A percentile compares a stretch with the other conserved stretches of the same genome.
phyloP scores from a whole-genome alignment of 2,113 vertebrate genomes.

The Sprattus sprattus region DNA sequence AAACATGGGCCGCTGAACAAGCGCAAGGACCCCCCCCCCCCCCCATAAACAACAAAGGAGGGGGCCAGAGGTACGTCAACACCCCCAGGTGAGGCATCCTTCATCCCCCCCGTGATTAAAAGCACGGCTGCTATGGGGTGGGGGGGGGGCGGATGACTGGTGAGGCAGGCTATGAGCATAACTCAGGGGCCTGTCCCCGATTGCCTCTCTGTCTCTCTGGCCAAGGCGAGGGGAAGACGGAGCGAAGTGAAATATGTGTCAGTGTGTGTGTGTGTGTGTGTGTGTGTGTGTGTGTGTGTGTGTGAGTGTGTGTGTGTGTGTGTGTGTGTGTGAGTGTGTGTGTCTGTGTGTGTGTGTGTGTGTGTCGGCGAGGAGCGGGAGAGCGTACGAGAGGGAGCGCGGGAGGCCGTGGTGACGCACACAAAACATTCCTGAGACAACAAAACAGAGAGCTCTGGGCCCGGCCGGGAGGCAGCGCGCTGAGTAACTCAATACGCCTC shows the following conservation, averaged over 20 bases:
- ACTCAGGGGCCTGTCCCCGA: neutral
- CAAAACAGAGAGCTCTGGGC: slow-evolving; percentile 46
- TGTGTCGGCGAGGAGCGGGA: too few species aligned
- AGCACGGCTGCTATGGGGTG: neutral
- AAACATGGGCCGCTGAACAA: neutral
- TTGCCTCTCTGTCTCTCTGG: neutral
- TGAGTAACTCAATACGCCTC: slow-evolving; percentile 52
- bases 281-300: too few species aligned
- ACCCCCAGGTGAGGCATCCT: neutral
- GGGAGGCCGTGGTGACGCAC: slow-evolving; percentile 57
- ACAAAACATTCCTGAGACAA: slow-evolving; percentile 58
- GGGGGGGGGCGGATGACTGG: neutral
- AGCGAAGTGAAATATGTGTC: too few species aligned
- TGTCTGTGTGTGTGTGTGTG: too few species aligned
- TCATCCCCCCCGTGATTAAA: slow-evolving; percentile 11
- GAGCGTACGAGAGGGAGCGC: neutral
- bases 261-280: too few species aligned
- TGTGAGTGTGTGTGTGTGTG: too few species aligned
- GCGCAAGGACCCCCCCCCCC: neutral
- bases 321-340: too few species aligned
- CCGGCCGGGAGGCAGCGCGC: slow-evolving; percentile 42
- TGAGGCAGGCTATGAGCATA: neutral
- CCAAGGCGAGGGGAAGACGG: too few species aligned
- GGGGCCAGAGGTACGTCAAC: slow-evolving; percentile 2
- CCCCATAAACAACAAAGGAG: neutral